These are phyloP conservation scores for Trididemnum clinides DNA, from an alignment of 23 tunicate species.

Conservation along the genomic window DNA sequence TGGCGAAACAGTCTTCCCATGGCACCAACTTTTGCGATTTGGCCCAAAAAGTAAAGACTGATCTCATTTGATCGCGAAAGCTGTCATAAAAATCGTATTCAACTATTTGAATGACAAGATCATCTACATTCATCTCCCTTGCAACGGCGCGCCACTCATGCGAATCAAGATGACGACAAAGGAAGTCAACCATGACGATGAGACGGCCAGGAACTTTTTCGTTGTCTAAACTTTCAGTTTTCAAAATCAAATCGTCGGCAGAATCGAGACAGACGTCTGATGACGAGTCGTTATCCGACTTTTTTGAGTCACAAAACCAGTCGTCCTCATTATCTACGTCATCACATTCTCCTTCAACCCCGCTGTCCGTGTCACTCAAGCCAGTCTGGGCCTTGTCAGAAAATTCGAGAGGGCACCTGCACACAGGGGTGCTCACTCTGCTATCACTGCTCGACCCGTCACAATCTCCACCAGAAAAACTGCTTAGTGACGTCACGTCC, in stretches of 20 bases:
- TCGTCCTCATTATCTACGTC: not conserved
- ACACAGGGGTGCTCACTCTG: conserved; percentile 7
- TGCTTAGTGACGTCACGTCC: not conserved
- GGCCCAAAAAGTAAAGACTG: conserved; percentile 58
- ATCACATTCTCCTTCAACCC: conserved; percentile 57
- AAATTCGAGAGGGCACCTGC: not conserved
- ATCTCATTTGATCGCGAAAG: conserved; percentile 54
- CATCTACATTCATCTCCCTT: conserved; percentile 56
- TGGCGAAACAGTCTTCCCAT: not conserved
- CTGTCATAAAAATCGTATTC: conserved; percentile 66
- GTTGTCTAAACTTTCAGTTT: not conserved
- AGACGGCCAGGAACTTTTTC: conserved; percentile 6
- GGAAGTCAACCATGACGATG: conserved; percentile 29
- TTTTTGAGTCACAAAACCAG: not conserved
- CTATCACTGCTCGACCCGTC: conserved; percentile 18
- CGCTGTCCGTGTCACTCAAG: conserved; percentile 53
- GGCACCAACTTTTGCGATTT: not conserved
- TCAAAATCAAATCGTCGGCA: not conserved
- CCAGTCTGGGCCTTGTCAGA: not conserved
- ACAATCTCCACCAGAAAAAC: conserved; percentile 2
- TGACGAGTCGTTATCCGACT: not conserved
- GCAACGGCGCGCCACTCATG: conserved; percentile 78
- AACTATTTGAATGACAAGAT: conserved; percentile 59
- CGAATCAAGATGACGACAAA: conserved; percentile 33
- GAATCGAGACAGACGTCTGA: not conserved